A percentile compares a stretch with the other conserved stretches of the same genome.
Evolutionary conservation across 2,888 invertebrate species (phyloP).

Genomic region (Spisula solida): DNA sequence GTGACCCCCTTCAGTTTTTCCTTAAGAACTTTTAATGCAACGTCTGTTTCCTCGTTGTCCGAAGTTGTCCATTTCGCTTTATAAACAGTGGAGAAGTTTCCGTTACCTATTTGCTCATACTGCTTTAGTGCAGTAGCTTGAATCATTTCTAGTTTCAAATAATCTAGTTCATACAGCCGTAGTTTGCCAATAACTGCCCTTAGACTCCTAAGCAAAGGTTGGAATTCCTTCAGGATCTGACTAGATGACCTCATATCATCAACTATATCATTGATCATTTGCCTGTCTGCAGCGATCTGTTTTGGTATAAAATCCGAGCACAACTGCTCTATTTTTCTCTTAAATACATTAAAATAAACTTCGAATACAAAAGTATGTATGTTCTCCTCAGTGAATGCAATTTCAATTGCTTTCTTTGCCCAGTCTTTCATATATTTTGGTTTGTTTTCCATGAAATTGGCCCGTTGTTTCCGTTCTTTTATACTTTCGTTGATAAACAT

Average conservation of each 20-base stretch:
- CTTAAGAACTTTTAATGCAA: slow-evolving; percentile 71
- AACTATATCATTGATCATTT: slow-evolving; percentile 64
- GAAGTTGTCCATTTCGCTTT: slow-evolving; percentile 32
- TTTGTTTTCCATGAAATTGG: slow-evolving; percentile 66
- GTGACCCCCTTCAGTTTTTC: slow-evolving; percentile 48
- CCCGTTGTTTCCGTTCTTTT: slow-evolving; percentile 51
- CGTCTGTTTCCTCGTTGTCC: slow-evolving; percentile 21
- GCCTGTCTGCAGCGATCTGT: slow-evolving; percentile 70
- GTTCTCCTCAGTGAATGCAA: slow-evolving; percentile 55
- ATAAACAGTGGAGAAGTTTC: slow-evolving; percentile 70
- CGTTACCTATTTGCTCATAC: slow-evolving; percentile 55
- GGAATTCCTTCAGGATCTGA: slow-evolving; percentile 65
- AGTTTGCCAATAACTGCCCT: slow-evolving; percentile 65
- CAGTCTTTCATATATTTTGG: slow-evolving; percentile 65
- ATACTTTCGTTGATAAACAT: slow-evolving; percentile 68
- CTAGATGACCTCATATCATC: slow-evolving; percentile 69
- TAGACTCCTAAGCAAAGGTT: slow-evolving; percentile 64
- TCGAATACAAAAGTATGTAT: slow-evolving; percentile 54
- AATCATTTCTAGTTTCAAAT: slow-evolving; percentile 62
- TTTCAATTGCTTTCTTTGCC: slow-evolving; percentile 59
- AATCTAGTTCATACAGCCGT: slow-evolving; percentile 60
- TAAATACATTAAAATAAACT: slow-evolving; percentile 57
- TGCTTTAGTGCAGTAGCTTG: slow-evolving; percentile 43
- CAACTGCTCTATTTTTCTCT: slow-evolving; percentile 62
- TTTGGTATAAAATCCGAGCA: slow-evolving; percentile 72